Evolutionary conservation across 2,113 vertebrate species (phyloP), one percentile per base, ranked within the genome.

Genomic region (Cygnus buccinator): DNA sequence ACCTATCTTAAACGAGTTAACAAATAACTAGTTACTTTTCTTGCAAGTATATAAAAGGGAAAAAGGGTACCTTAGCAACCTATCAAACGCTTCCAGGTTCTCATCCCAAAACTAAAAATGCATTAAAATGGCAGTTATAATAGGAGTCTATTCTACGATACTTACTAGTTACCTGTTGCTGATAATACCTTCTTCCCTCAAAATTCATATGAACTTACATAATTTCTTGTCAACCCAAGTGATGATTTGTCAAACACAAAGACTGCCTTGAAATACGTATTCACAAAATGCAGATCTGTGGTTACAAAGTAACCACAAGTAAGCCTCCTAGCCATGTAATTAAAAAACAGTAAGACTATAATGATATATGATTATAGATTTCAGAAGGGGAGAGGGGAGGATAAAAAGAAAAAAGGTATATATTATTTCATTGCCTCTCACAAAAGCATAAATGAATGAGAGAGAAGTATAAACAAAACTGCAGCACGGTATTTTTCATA

Each of bases 381-480:
- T 10, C 3, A 35, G 31, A 29, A 22, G 11, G 3, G 13, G 5
- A 9, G 7, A 5, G 23, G 25, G 55, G 8, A 11, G 29, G 3
- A 54, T 50, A 54, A 84, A 54, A 59, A 52, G 16, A 62, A 35
- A 48, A 65, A 43, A 59, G 8, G 2, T 48, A 0, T 8, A 20
- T 59, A 52, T 70, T 57, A 78, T 39, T 80, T 92, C 35, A 33
- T 29, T 76, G 19, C 11, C 74, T 41, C 93, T 78, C 2, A 58
- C 9, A 81, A 13, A 19, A 55, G 25, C 6, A 48, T 5, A 68
- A 37, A 55, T 17, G 10, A 65, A 39, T 25, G 1, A 41, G 4
- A 19, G 21, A 74, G 20, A 84, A 63, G 29, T 37, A 22, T 2
- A 80, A 63, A 76, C 29, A 61, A 73, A 85, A 70, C 31, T 55